Percentiles rank a stretch among this genome's conserved stretches.
phyloP scores from a whole-genome alignment of 1,140 invertebrate genomes.

The Drosophila novamexicana region DNA sequence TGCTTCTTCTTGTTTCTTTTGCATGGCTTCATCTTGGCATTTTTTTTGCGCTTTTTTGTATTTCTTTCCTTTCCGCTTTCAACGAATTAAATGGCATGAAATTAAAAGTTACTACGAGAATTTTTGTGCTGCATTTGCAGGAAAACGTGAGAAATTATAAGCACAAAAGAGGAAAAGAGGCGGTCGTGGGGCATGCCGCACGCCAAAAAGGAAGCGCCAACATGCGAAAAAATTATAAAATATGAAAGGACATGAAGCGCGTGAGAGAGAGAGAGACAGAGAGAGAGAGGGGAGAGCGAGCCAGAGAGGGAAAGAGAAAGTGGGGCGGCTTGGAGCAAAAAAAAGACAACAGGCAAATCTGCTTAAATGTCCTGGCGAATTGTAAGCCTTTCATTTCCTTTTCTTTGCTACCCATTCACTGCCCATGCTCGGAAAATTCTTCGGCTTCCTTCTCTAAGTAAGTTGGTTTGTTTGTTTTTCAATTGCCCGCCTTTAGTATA shows the following conservation, averaged over 20 bases:
- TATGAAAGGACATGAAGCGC: constrained; percentile 50
- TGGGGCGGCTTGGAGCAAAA: constrained; percentile 12
- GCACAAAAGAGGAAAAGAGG: constrained; percentile 61
- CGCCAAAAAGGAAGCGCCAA: constrained; percentile 50
- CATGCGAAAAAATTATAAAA: constrained; percentile 65
- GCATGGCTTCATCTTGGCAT: constrained; percentile 68
- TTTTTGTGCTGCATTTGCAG: constrained; percentile 82
- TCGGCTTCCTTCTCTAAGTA: constrained; percentile 31
- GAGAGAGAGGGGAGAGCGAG: too few species aligned
- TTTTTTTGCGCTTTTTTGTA: constrained; percentile 48
- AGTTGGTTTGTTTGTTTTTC: constrained; percentile 51
- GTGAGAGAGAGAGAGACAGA: too few species aligned
- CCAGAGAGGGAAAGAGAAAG: constrained; percentile 16
- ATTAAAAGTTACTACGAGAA: constrained; percentile 81
- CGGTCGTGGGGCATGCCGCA: constrained; percentile 39
- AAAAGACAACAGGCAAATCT: constrained; percentile 74
- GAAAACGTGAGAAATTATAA: constrained; percentile 83
- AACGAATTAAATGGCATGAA: constrained; percentile 83
- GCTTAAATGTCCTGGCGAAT: constrained; percentile 75
- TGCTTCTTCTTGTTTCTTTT: constrained; percentile 55
- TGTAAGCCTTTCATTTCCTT: constrained; percentile 69
- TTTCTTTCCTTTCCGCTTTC: constrained; percentile 63
- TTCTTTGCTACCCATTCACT: constrained; percentile 14
- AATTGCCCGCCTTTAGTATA: constrained; percentile 22
- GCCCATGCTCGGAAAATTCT: constrained; percentile 1